These are phyloP conservation scores for Acyrthosiphon pisum DNA, from an alignment of 1,140 invertebrate species.

Conservation along the genomic window DNA sequence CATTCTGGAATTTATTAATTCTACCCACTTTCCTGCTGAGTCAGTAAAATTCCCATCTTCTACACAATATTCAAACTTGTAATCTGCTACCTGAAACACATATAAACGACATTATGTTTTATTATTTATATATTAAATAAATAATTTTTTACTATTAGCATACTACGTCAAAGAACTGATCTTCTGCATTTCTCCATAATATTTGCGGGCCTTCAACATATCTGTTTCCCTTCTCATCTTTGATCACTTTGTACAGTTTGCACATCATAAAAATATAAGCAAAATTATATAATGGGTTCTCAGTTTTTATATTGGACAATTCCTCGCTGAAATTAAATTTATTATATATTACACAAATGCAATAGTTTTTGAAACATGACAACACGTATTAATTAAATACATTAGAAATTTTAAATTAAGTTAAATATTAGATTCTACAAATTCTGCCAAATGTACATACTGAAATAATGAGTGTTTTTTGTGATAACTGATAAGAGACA, in stretches of 20 bases:
- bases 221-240: slow-evolving; percentile 63
- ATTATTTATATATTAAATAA: neutral
- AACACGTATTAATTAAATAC: neutral
- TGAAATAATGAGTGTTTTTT: neutral
- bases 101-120: neutral
- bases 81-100: slow-evolving; percentile 67
- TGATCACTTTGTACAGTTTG: slow-evolving; percentile 76
- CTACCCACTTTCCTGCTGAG: slow-evolving; percentile 73
- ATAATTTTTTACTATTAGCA: neutral
- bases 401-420: too few species aligned
- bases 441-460: neutral
- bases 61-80: slow-evolving; percentile 76
- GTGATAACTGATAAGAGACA: neutral
- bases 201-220: slow-evolving; percentile 63
- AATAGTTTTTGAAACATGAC: neutral
- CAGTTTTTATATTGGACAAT: slow-evolving; percentile 76
- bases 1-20: slow-evolving; percentile 71
- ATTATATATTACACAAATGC: neutral
- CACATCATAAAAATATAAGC: slow-evolving; percentile 78
- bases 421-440: too few species aligned
- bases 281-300: slow-evolving; percentile 80
- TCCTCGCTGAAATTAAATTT: slow-evolving; percentile 67
- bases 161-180: slow-evolving; percentile 74
- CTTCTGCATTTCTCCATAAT: slow-evolving; percentile 78
- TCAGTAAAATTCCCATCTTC: slow-evolving; percentile 72